Evolutionary conservation across 2,797 vertebrate genomes (phyloP).

Genomic region (Hephaestus fuliginosus): DNA sequence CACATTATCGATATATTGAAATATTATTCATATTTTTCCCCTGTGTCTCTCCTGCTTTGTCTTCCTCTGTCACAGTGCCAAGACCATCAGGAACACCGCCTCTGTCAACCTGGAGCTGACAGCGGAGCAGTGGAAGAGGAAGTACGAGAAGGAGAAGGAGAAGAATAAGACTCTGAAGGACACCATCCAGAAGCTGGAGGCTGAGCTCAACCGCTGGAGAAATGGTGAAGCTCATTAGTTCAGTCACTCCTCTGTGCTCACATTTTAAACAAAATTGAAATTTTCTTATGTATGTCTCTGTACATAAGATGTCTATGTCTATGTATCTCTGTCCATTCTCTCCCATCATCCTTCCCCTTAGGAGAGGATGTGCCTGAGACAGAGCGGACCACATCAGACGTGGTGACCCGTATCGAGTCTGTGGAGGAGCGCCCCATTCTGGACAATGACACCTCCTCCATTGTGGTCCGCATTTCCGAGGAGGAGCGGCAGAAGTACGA

Average conservation of each 20-base stretch:
- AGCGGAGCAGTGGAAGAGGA: slow-evolving; percentile 98
- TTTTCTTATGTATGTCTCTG: background rate
- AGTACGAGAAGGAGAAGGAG: slow-evolving; percentile 98
- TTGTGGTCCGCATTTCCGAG: slow-evolving; percentile 93
- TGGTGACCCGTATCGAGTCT: slow-evolving; percentile 90
- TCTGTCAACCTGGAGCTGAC: slow-evolving; percentile 98
- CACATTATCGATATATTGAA: background rate
- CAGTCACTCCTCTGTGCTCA: background rate
- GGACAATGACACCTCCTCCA: slow-evolving; percentile 93
- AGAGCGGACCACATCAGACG: slow-evolving; percentile 89
- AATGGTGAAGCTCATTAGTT: slow-evolving; percentile 84
- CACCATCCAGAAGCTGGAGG: slow-evolving; percentile 93
- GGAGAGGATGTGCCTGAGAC: slow-evolving; percentile 94
- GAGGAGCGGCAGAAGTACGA: slow-evolving; percentile 96
- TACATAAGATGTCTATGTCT: no score
- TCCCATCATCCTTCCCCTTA: slow-evolving; percentile 51
- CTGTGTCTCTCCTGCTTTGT: background rate
- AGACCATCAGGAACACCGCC: slow-evolving; percentile 98
- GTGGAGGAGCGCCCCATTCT: slow-evolving; percentile 90
- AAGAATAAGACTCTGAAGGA: slow-evolving; percentile 97
- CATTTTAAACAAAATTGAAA: background rate
- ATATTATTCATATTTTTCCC: background rate
- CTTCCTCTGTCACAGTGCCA: slow-evolving; percentile 78
- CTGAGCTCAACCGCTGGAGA: slow-evolving; percentile 95
- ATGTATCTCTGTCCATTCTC: background rate